Evolutionary conservation across 2,797 vertebrate species (phyloP).

Genomic region (Anguilla anguilla): DNA sequence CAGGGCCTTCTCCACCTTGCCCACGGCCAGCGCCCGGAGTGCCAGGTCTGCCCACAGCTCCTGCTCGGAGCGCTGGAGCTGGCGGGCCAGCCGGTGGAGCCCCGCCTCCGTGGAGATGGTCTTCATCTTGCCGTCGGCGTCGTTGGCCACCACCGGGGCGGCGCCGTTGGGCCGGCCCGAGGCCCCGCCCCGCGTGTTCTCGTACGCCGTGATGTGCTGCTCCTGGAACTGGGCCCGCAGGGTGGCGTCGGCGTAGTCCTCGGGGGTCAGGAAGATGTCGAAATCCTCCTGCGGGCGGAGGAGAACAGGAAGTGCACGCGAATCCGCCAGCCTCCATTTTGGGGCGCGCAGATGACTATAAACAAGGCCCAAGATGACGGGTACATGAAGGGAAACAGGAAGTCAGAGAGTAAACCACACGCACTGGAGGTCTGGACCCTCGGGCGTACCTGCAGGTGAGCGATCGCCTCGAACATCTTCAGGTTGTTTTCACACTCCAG

Average conservation of each 20-base stretch:
- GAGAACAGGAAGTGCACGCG: not conserved
- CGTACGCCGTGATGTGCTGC: slow-evolving; percentile 79
- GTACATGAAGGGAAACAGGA: not conserved
- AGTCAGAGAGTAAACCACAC: not conserved
- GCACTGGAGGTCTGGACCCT: not conserved
- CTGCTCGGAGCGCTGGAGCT: slow-evolving; percentile 79
- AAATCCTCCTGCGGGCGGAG: slow-evolving; percentile 80
- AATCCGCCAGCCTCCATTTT: not conserved
- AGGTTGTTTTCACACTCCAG: slow-evolving; percentile 79
- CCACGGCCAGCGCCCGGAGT: slow-evolving; percentile 76
- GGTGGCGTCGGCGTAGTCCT: slow-evolving; percentile 77
- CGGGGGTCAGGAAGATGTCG: slow-evolving; percentile 83
- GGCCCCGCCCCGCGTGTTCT: slow-evolving; percentile 60
- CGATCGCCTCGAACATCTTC: slow-evolving; percentile 81
- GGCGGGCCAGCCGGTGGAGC: slow-evolving; percentile 77
- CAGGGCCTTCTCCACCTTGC: slow-evolving; percentile 81
- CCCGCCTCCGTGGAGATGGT: slow-evolving; percentile 67
- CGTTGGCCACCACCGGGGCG: slow-evolving; percentile 47
- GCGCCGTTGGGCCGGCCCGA: slow-evolving; percentile 49
- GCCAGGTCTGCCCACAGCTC: slow-evolving; percentile 84
- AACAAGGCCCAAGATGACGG: not conserved
- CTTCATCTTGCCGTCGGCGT: slow-evolving; percentile 63
- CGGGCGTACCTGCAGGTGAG: slow-evolving; percentile 79
- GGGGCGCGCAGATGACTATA: not conserved
- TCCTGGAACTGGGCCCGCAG: slow-evolving; percentile 79